These are phyloP conservation scores for Tachystola acroxantha DNA, from an alignment of 2,888 invertebrate genomes.

Conservation along the genomic window DNA sequence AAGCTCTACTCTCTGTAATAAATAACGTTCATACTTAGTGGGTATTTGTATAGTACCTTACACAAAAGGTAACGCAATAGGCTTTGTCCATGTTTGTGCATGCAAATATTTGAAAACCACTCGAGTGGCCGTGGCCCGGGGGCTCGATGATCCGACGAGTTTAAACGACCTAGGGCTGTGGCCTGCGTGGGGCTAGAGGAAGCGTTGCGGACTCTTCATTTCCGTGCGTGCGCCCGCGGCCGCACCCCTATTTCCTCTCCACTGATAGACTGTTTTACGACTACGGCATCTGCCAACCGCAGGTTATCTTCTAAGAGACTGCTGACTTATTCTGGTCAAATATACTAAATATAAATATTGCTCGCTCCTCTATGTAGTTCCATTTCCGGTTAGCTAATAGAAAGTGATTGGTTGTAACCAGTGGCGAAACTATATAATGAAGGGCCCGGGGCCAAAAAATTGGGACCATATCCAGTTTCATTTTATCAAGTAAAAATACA, in stretches of 20 bases:
- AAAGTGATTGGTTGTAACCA: neutral
- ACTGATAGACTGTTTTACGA: constrained; percentile 43
- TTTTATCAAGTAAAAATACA: no score
- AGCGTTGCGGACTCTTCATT: constrained; percentile 42
- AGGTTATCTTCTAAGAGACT: constrained; percentile 6
- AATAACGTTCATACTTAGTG: no score
- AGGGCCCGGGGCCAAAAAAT: no score
- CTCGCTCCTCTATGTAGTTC: neutral
- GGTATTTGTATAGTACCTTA: no score
- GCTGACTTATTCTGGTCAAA: no score
- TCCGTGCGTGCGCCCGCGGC: constrained; percentile 50
- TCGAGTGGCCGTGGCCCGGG: neutral
- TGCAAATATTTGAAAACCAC: neutral
- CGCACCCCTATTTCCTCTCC: constrained; percentile 43
- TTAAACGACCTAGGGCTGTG: neutral
- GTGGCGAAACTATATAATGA: no score
- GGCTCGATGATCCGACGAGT: neutral
- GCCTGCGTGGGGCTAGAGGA: constrained; percentile 17
- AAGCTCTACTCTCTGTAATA: no score
- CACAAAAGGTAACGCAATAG: no score
- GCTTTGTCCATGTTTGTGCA: no score
- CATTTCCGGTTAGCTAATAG: neutral
- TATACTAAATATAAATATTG: neutral
- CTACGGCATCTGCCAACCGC: constrained; percentile 17
- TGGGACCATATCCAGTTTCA: no score